Evolutionary conservation across 2,888 invertebrate species (phyloP).

Genomic region (Cerastis rubricosa): DNA sequence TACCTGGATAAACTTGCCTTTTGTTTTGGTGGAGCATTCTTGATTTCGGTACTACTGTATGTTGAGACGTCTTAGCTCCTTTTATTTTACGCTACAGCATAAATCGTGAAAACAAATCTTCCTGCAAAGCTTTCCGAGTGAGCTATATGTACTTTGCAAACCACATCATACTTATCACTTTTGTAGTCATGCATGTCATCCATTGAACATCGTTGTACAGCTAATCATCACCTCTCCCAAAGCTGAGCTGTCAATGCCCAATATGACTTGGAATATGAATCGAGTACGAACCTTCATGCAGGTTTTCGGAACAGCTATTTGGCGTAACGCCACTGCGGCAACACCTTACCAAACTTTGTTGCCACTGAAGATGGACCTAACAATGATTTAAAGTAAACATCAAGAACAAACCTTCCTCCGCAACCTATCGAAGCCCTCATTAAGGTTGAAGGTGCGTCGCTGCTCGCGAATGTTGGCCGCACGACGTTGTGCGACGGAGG

Average conservation of each 20-base stretch:
- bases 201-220: not conserved
- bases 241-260: not conserved
- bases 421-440: conserved; percentile 98
- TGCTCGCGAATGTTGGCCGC: conserved; percentile 98
- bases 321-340: not conserved
- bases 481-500: conserved; percentile 96
- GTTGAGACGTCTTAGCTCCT: not conserved
- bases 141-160: not conserved
- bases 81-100: not conserved
- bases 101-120: not conserved
- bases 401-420: conserved; percentile 50
- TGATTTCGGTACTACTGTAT: not conserved
- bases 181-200: not conserved
- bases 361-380: not conserved
- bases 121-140: not conserved
- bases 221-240: too few species aligned
- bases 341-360: not conserved
- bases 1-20: not conserved
- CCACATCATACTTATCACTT: not conserved
- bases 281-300: not conserved
- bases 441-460: conserved; percentile 98
- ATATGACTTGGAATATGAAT: not conserved
- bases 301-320: not conserved
- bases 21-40: not conserved
- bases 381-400: conserved; percentile 41